Evolutionary conservation across 2,113 vertebrate species (phyloP).

Genomic region (Sitta europaea): DNA sequence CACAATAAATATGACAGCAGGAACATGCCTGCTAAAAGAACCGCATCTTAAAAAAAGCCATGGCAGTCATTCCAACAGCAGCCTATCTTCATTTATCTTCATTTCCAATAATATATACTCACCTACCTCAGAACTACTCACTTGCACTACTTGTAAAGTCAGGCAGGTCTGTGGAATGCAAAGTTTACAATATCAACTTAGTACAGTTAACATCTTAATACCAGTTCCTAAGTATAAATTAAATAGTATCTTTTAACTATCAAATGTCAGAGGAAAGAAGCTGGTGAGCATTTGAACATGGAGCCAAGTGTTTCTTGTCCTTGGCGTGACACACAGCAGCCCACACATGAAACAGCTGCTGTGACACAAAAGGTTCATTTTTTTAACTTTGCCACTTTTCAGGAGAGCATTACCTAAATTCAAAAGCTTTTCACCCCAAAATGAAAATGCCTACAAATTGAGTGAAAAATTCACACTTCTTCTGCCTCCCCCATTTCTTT

Average conservation of each 20-base stretch:
- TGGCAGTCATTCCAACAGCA: not conserved
- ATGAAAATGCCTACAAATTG: not conserved
- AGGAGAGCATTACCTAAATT: not conserved
- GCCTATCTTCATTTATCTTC: not conserved
- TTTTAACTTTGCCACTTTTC: not conserved
- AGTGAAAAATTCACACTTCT: not conserved
- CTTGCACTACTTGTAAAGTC: not conserved
- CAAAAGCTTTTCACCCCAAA: not conserved
- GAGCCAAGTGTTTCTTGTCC: not conserved
- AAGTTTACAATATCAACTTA: not conserved
- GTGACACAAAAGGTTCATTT: not conserved
- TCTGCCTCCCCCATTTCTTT: not conserved
- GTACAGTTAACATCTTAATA: not conserved
- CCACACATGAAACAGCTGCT: fast-evolving
- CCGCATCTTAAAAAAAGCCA: not conserved
- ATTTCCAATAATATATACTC: not conserved
- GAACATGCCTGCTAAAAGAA: not conserved
- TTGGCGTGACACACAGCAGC: not conserved
- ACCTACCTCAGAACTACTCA: not conserved
- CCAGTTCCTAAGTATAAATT: not conserved
- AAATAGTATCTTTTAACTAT: not conserved
- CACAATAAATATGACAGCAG: not conserved
- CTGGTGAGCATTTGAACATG: not conserved
- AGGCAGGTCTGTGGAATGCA: not conserved
- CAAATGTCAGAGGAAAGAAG: not conserved